Base-by-base conservation (phyloP, 1,140 invertebrate species). In the Bombus breviceps region DNA sequence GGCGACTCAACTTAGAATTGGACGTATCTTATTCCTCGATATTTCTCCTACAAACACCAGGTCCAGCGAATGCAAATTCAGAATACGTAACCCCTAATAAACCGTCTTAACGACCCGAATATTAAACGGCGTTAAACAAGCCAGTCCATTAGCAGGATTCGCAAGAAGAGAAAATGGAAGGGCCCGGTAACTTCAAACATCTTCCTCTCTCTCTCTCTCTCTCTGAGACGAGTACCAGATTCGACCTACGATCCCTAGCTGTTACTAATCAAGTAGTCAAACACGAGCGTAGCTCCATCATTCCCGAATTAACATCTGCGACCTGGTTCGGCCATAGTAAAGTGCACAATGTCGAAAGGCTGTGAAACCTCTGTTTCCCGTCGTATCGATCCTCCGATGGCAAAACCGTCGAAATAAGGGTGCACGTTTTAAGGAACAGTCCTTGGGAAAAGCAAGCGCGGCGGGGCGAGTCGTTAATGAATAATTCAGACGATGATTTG, bases 401-500 rank as follows among this genome's bases (percentile, higher is more conserved):
- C 9, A 3, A 25, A 59, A 71, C 5, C 32, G 28, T 41, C n/a
- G 62, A 89, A 86, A 89, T 73, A 89, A 80, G 64, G 57, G 62
- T 53, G 59, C 37, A n/a, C 1, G 0, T 6, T 71, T 68, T 32
- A 53, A 76, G 75, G 64, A 80, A 47, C 53, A 57, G 41, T 6
- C 72, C 85, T 64, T 72, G 37, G 80, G 81, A 81, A 59, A 41
- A 76, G 39, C 25, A 71, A 62, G 43, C 62, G 73, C 28, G 32
- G 3, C 43, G 25, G 41, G 43, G 43, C 13, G 28, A 15, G 76
- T 71, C 79, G 78, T 83, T 91, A 92, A 92, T 92, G 92, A 91
- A 92, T 92, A 86, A 92, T 92, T 92, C 91, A 92, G 34, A 15
- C 82, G 72, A 74, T 81, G 81, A 92, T 92, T 92, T 91, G 90